These are phyloP conservation scores for Cryptus viduatorius DNA, from an alignment of 2,888 invertebrate species.

Conservation along the genomic window DNA sequence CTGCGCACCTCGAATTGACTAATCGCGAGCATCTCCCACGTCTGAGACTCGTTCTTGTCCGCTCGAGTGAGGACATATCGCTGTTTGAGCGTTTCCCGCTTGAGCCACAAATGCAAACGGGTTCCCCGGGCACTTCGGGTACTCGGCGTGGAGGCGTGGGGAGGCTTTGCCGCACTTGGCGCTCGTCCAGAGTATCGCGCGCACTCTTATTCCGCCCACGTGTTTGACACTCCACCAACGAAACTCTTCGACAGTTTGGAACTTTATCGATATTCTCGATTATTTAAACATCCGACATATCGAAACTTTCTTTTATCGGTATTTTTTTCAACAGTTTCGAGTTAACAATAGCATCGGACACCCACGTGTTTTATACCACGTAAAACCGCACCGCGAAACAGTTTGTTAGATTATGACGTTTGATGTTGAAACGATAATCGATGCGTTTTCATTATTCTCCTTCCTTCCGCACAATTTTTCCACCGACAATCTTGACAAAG, in stretches of 20 bases:
- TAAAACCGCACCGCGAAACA: too few relatives aligned
- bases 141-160: too few relatives aligned
- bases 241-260: not conserved
- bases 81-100: slow-evolving; percentile 9
- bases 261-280: not conserved
- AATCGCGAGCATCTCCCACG: slow-evolving; percentile 37
- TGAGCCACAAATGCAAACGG: slow-evolving; percentile 16
- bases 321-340: too few relatives aligned
- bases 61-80: slow-evolving; percentile 31
- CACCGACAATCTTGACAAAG: not conserved
- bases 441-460: too few relatives aligned
- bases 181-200: slow-evolving; percentile 67
- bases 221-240: slow-evolving; percentile 1
- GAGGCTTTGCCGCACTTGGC: slow-evolving; percentile 68
- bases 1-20: not conserved
- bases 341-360: too few relatives aligned
- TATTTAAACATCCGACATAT: not conserved
- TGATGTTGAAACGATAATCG: too few relatives aligned
- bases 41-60: not conserved
- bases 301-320: too few relatives aligned
- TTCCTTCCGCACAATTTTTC: not conserved
- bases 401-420: too few relatives aligned
- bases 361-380: too few relatives aligned
- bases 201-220: slow-evolving; percentile 73
- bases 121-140: not conserved